A percentile compares a stretch with the other conserved stretches of the same genome.
Conservation (phyloP, 1,140 invertebrate genomes). For the Drosophila ironensis region DNA sequence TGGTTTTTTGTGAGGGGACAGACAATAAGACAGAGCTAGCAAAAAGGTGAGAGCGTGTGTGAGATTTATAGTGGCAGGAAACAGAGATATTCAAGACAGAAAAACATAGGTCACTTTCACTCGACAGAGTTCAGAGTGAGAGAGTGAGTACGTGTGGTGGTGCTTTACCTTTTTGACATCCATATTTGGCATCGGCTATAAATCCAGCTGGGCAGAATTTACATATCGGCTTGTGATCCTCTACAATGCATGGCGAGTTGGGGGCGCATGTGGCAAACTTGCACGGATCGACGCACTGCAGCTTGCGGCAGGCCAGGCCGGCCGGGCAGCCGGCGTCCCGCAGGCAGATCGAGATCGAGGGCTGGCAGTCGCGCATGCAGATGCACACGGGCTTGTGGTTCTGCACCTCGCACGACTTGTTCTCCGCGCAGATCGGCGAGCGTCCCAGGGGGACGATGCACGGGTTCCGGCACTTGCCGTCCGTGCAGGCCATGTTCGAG, state of each 20-base stretch:
- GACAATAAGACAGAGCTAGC: slow-evolving; percentile 70
- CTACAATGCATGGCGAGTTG: slow-evolving; percentile 93
- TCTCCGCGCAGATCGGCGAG: slow-evolving; percentile 87
- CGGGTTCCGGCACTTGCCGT: slow-evolving; percentile 92
- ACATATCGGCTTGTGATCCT: slow-evolving; percentile 96
- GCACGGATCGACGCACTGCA: slow-evolving; percentile 95
- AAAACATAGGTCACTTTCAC: slow-evolving; percentile 69
- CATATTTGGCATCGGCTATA: slow-evolving; percentile 92
- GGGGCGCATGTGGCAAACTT: slow-evolving; percentile 89
- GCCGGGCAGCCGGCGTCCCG: slow-evolving; percentile 93
- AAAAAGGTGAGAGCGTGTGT: slow-evolving; percentile 72
- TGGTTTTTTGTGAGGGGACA: slow-evolving; percentile 52
- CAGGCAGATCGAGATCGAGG: slow-evolving; percentile 92
- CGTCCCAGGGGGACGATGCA: slow-evolving; percentile 86
- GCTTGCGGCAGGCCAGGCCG: slow-evolving; percentile 92
- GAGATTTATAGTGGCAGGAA: slow-evolving; percentile 57
- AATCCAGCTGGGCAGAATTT: slow-evolving; percentile 96
- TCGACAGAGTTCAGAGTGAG: slow-evolving; percentile 62
- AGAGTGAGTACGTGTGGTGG: slow-evolving; percentile 68
- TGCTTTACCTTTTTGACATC: slow-evolving; percentile 95
- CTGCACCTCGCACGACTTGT: slow-evolving; percentile 92
- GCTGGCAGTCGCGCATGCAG: slow-evolving; percentile 92
- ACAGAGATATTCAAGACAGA: slow-evolving; percentile 72
- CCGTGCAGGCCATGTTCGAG: slow-evolving; percentile 91
- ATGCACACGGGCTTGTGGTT: slow-evolving; percentile 93